Conservation (phyloP, 2,888 invertebrate genomes). For the Antitype chi region DNA sequence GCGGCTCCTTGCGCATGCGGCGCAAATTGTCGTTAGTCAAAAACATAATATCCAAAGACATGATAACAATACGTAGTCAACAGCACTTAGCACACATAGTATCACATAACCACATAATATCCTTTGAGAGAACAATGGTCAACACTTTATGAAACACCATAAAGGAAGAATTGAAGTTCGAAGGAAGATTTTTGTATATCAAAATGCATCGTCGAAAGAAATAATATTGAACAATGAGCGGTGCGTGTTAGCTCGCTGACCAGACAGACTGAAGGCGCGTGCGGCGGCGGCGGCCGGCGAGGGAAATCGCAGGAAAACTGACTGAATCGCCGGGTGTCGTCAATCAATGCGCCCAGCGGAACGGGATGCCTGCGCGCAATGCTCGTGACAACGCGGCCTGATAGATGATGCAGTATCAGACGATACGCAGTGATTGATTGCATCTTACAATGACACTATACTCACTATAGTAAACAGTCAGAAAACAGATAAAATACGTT, state of each 20-base stretch:
- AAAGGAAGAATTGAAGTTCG: conserved; percentile 77
- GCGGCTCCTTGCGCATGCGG: conserved; percentile 87
- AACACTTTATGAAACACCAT: conserved; percentile 79
- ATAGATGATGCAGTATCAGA: conserved; percentile 51
- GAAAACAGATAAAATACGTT: not conserved
- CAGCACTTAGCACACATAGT: conserved; percentile 69
- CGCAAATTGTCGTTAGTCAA: conserved; percentile 89
- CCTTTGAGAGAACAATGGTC: conserved; percentile 69
- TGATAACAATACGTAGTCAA: conserved; percentile 71
- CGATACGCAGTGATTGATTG: conserved; percentile 47
- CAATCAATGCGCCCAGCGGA: conserved; percentile 78
- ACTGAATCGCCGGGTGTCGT: conserved; percentile 70
- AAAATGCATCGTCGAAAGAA: conserved; percentile 87
- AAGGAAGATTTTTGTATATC: conserved; percentile 81
- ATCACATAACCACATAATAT: conserved; percentile 74
- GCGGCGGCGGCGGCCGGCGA: conserved; percentile 70
- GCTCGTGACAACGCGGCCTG: conserved; percentile 44
- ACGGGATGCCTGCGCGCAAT: conserved; percentile 72
- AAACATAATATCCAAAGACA: conserved; percentile 90
- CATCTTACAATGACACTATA: conserved; percentile 28
- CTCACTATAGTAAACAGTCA: conserved; percentile 12
- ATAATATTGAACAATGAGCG: conserved; percentile 68
- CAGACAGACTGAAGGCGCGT: conserved; percentile 77
- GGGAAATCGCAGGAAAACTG: conserved; percentile 88
- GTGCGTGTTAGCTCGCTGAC: conserved; percentile 79